Conservation (phyloP, 1,140 invertebrate genomes). For the Trichomalopsis sarcophagae region DNA sequence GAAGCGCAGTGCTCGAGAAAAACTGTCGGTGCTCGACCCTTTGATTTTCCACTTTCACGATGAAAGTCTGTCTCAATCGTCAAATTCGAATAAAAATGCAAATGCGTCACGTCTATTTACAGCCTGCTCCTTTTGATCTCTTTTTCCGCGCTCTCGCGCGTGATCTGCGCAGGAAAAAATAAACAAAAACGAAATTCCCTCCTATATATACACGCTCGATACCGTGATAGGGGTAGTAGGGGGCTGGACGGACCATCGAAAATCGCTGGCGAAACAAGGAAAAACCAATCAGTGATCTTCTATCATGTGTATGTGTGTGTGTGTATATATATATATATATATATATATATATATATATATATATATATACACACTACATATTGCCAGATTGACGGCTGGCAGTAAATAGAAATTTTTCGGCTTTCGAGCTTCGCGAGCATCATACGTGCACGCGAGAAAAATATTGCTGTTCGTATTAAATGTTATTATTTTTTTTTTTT, state of each 20-base stretch:
- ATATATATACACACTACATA: background rate
- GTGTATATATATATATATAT: too few relatives aligned
- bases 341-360: too few relatives aligned
- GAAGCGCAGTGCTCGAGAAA: background rate
- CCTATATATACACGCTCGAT: background rate
- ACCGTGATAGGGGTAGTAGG: background rate
- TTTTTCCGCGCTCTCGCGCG: background rate
- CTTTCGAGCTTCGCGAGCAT: background rate
- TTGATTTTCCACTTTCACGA: conserved; percentile 30
- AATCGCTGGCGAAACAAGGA: conserved; percentile 17
- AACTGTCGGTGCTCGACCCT: conserved; percentile 30
- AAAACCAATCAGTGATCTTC: conserved; percentile 37
- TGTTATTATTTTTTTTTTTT: too few relatives aligned
- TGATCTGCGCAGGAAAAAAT: background rate
- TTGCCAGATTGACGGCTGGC: conserved; percentile 33
- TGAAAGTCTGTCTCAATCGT: conserved; percentile 45
- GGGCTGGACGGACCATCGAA: background rate
- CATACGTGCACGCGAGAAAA: too few relatives aligned
- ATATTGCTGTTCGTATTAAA: too few relatives aligned
- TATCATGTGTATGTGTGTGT: too few relatives aligned
- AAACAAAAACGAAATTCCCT: background rate
- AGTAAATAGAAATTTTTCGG: conserved; percentile 24
- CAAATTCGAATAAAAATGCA: conserved; percentile 49
- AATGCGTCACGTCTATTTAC: conserved; percentile 37
- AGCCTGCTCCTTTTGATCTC: conserved; percentile 28